Percentiles rank a stretch among this genome's conserved stretches.
Evolutionary conservation across 2,888 invertebrate genomes (phyloP).

Genomic region (Leptinotarsa tumamoca): DNA sequence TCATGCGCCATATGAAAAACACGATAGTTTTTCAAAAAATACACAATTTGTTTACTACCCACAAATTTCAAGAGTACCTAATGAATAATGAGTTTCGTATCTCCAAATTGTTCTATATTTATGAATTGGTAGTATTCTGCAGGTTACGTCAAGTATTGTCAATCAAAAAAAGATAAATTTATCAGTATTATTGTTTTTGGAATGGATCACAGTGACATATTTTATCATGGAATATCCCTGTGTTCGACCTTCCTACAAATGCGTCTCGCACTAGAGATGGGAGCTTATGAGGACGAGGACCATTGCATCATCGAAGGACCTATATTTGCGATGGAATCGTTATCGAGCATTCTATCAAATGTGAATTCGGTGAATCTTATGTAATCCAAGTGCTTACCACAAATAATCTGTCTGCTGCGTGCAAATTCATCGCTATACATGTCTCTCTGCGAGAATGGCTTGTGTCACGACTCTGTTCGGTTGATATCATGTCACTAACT

Average conservation of each 20-base stretch:
- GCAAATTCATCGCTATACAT: slow-evolving; percentile 79
- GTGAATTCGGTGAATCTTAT: not conserved
- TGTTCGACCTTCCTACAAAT: not conserved
- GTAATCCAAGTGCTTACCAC: slow-evolving; percentile 60
- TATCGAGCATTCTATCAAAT: not conserved
- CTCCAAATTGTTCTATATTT: no score
- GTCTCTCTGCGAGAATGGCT: slow-evolving; percentile 73
- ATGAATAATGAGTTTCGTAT: no score
- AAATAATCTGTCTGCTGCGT: slow-evolving; percentile 68
- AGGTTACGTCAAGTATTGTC: no score
- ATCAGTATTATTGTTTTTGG: no score
- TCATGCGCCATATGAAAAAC: no score
- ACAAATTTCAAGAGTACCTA: no score
- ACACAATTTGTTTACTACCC: no score
- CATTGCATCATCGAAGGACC: slow-evolving; percentile 10
- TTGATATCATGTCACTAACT: slow-evolving; percentile 66
- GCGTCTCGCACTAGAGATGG: not conserved
- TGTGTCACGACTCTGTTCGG: slow-evolving; percentile 59
- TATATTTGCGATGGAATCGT: no score
- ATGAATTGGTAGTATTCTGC: no score
- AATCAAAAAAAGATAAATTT: no score
- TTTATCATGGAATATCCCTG: not conserved
- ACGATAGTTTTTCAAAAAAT: no score
- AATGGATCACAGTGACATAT: not conserved
- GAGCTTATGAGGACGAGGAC: not conserved